Percentiles rank a stretch among this genome's conserved stretches.
Conservation (phyloP, 2,888 invertebrate genomes). For the Antheraea yamamai region DNA sequence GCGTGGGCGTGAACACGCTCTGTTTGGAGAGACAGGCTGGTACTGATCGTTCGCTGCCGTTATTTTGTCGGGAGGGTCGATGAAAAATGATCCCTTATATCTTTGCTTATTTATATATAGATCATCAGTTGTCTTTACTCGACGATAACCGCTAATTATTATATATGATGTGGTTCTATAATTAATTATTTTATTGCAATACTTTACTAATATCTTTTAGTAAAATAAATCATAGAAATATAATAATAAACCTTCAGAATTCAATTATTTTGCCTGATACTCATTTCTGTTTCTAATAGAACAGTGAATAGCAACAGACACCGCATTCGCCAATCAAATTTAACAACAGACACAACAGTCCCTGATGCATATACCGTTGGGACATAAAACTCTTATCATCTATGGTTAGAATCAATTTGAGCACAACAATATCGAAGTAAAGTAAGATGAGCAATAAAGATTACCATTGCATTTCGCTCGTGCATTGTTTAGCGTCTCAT, state of each 20-base stretch:
- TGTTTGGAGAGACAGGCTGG: no score
- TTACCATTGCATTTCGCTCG: conserved; percentile 58
- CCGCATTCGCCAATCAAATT: conserved; percentile 58
- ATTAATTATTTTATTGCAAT: background rate
- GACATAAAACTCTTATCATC: conserved; percentile 70
- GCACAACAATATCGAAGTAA: conserved; percentile 64
- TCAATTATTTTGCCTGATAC: background rate
- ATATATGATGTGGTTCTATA: background rate
- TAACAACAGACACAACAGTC: conserved; percentile 66
- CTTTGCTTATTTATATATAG: no score
- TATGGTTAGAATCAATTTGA: conserved; percentile 67
- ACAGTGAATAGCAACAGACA: conserved; percentile 20
- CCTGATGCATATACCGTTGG: conserved; percentile 61
- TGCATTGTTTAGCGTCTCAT: conserved; percentile 67
- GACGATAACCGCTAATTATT: background rate
- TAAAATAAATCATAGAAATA: background rate
- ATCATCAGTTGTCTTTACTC: no score
- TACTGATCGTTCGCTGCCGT: no score
- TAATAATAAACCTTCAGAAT: background rate
- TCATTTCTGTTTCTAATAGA: conserved; percentile 39
- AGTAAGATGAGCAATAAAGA: conserved; percentile 68
- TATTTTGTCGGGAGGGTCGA: no score
- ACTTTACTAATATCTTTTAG: background rate
- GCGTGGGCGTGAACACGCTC: no score
- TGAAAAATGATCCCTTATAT: no score